phyloP scores from a whole-genome alignment of 2,797 vertebrate species.

The Poliocrania exsul region DNA sequence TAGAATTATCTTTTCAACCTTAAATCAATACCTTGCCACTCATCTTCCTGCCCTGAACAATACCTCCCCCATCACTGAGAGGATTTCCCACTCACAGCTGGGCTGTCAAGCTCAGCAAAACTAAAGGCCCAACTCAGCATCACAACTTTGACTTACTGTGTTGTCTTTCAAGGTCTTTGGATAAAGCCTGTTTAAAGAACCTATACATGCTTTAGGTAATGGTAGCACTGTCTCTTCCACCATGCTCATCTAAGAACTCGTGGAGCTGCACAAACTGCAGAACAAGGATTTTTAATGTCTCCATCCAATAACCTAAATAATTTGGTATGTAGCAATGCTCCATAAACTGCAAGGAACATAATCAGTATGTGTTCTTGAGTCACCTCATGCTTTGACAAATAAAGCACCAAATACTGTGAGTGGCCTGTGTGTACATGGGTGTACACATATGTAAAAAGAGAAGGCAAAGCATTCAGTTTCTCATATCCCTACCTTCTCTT shows the following conservation, averaged over 20 bases:
- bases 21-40: not conserved
- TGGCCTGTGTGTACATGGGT: accelerated
- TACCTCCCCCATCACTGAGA: not conserved
- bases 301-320: not conserved
- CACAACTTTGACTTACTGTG: not conserved
- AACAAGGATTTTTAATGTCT: not conserved
- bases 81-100: not conserved
- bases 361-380: not conserved
- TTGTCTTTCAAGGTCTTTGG: not conserved
- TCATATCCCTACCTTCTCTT: not conserved
- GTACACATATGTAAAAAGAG: not conserved
- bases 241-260: not conserved
- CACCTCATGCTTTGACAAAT: not conserved
- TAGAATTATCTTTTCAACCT: not conserved
- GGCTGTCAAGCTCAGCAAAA: not conserved
- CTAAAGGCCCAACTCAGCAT: not conserved
- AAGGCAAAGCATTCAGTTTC: not conserved
- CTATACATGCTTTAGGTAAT: not conserved
- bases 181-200: not conserved
- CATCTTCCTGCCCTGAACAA: not conserved
- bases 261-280: not conserved
- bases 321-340: not conserved
- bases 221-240: not conserved
- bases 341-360: not conserved
- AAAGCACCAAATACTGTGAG: not conserved